phyloP scores from a whole-genome alignment of 2,797 vertebrate species.

The Peromyscus nudipes region DNA sequence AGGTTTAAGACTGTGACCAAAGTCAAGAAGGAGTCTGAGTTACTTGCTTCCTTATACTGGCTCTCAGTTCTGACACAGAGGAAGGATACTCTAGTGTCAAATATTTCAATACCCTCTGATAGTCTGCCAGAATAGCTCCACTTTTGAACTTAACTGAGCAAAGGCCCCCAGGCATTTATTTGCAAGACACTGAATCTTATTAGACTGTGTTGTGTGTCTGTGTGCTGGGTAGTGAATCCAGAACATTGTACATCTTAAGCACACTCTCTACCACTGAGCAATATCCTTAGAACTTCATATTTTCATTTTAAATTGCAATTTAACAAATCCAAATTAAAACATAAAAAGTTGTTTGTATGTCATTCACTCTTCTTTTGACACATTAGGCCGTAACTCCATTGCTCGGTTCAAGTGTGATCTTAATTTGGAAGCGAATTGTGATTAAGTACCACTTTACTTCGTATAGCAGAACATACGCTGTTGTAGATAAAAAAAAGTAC shows the following conservation, averaged over 20 bases:
- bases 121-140: fast-evolving
- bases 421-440: conserved; percentile 20
- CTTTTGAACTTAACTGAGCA: neutral
- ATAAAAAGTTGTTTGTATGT: neutral
- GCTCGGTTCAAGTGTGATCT: neutral
- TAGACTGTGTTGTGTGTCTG: neutral
- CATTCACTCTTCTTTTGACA: neutral
- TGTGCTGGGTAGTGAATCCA: neutral
- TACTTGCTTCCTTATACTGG: neutral
- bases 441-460: neutral
- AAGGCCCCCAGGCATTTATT: neutral
- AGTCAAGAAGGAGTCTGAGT: neutral
- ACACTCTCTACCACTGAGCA: neutral
- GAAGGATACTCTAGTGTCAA: neutral
- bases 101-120: neutral
- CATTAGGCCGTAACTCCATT: neutral
- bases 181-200: neutral
- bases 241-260: neutral
- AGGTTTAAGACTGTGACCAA: neutral
- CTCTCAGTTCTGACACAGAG: neutral
- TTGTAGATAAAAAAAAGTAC: conserved; percentile 10
- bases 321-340: neutral
- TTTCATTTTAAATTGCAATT: neutral
- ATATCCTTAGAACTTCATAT: neutral
- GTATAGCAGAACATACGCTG: neutral